These are phyloP conservation scores for Sitta carolinensis DNA, from an alignment of 2,797 vertebrate genomes.

Conservation along the genomic window DNA sequence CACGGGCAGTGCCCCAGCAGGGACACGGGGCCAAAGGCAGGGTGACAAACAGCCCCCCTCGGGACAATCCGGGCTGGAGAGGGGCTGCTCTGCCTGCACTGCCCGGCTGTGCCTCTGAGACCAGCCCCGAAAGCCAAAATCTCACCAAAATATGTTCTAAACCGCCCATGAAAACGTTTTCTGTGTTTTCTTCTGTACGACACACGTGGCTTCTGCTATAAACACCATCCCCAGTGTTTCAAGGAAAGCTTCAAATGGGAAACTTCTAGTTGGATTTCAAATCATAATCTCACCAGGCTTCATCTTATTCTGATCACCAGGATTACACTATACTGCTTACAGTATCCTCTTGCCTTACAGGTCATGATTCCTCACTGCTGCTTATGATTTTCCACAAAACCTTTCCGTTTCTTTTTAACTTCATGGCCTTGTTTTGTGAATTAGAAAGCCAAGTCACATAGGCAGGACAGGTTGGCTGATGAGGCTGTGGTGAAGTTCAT, in stretches of 20 bases:
- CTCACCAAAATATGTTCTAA: neutral
- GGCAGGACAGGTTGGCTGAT: neutral
- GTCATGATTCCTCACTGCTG: neutral
- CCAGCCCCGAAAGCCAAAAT: neutral
- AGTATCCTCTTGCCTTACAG: neutral
- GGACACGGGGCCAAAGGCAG: neutral
- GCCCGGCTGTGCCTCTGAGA: neutral
- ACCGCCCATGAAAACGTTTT: neutral
- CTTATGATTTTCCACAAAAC: neutral
- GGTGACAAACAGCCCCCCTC: neutral
- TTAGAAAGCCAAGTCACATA: neutral
- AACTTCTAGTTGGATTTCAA: neutral
- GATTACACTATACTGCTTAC: neutral
- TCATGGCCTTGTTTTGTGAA: neutral
- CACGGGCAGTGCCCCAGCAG: no score
- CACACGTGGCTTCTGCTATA: neutral
- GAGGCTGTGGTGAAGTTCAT: neutral
- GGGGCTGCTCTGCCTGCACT: neutral
- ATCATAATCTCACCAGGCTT: neutral
- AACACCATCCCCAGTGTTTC: neutral
- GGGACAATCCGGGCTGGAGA: neutral
- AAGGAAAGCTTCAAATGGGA: neutral
- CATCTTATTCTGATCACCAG: neutral
- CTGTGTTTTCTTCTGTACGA: neutral
- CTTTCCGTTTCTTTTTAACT: neutral